Conservation (phyloP, 2,797 vertebrate species). For the Thamnophis elegans region DNA sequence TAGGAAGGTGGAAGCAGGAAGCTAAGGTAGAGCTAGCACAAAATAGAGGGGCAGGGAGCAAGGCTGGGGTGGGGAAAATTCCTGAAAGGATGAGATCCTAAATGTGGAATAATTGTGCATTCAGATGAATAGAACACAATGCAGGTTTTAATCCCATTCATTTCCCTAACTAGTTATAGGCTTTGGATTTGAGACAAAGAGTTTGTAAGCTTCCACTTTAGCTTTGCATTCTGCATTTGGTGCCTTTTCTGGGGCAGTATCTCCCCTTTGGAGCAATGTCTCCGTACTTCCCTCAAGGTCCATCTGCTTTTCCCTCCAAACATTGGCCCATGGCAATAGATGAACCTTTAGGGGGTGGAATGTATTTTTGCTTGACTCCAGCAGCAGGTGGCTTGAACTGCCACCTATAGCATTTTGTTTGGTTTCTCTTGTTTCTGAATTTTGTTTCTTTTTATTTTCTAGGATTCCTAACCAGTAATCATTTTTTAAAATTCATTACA, state of each 20-base stretch:
- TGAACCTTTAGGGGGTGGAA: neutral
- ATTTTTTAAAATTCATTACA: neutral
- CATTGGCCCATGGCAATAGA: neutral
- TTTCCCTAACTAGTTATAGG: neutral
- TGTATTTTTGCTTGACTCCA: neutral
- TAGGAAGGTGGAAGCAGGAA: neutral
- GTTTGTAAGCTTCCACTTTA: neutral
- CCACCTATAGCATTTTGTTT: too few relatives aligned
- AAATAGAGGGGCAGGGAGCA: neutral
- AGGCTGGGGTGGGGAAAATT: neutral
- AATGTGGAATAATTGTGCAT: neutral
- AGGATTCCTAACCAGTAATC: neutral
- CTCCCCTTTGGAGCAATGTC: neutral
- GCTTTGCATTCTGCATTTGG: neutral
- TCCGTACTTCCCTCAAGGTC: neutral
- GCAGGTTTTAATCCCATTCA: neutral
- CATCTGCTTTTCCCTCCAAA: neutral
- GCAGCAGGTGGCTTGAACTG: neutral
- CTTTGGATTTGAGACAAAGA: neutral
- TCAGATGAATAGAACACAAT: neutral
- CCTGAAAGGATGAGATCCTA: neutral
- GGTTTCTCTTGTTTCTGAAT: neutral
- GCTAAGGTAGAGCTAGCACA: neutral
- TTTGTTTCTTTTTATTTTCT: neutral
- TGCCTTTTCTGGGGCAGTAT: neutral